These are phyloP conservation scores for Octodonta nipae DNA, from an alignment of 2,888 invertebrate species.

Conservation along the genomic window DNA sequence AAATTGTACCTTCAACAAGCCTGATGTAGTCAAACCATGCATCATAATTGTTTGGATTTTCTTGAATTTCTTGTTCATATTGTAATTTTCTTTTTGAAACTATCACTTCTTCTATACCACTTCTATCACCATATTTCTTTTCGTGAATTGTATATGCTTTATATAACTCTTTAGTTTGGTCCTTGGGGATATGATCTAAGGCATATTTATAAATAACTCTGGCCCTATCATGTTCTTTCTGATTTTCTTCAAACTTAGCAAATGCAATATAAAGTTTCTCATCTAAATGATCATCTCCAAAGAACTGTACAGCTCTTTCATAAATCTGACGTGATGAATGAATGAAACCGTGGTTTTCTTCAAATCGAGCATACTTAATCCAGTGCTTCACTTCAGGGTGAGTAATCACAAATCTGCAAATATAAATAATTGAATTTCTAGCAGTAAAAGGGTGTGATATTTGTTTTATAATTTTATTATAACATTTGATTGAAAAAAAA, in stretches of 20 bases:
- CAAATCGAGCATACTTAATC: constrained; percentile 96
- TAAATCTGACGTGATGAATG: constrained; percentile 78
- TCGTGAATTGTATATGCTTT: constrained; percentile 97
- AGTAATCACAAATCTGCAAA: constrained; percentile 70
- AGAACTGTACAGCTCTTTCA: constrained; percentile 92
- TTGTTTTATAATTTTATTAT: too few relatives aligned
- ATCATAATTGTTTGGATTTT: constrained; percentile 94
- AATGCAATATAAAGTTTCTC: constrained; percentile 90
- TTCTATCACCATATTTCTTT: constrained; percentile 93
- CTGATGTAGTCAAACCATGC: constrained; percentile 98
- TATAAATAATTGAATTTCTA: too few relatives aligned
- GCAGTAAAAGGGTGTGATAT: too few relatives aligned
- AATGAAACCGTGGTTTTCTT: constrained; percentile 87
- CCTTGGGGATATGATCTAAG: constrained; percentile 85
- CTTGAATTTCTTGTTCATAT: constrained; percentile 90
- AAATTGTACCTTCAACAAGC: constrained; percentile 78
- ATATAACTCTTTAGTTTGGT: constrained; percentile 79
- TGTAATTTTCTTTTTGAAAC: constrained; percentile 93
- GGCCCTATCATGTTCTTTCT: constrained; percentile 94
- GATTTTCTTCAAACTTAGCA: constrained; percentile 95
- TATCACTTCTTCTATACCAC: constrained; percentile 91
- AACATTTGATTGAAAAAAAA: too few relatives aligned
- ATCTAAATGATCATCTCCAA: constrained; percentile 90
- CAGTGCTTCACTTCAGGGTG: constrained; percentile 97
- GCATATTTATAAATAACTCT: constrained; percentile 95